These are phyloP conservation scores for Clostera curtula DNA, from an alignment of 2,888 invertebrate genomes.

Conservation along the genomic window DNA sequence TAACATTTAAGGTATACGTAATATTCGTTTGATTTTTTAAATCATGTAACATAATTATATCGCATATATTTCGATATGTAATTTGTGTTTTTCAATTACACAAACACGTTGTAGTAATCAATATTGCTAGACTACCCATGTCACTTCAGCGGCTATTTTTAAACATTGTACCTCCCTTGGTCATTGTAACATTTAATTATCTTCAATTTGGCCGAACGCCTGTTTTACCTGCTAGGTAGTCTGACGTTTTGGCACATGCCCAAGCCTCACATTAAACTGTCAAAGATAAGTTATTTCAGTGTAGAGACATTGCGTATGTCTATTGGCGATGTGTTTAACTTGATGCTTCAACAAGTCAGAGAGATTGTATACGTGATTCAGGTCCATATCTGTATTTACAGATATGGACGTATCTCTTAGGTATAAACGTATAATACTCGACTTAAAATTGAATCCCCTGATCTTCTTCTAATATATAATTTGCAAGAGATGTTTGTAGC, in stretches of 20 bases:
- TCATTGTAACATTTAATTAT: slow-evolving; percentile 70
- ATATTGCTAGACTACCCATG: slow-evolving; percentile 13
- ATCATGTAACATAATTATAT: too few species aligned
- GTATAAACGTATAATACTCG: too few species aligned
- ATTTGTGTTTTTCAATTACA: background rate
- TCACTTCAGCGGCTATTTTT: slow-evolving; percentile 34
- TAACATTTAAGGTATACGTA: too few species aligned
- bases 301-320: slow-evolving; percentile 53
- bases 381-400: slow-evolving; percentile 1
- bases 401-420: background rate
- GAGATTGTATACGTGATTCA: too few species aligned
- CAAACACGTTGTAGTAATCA: slow-evolving; percentile 9
- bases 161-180: slow-evolving; percentile 36
- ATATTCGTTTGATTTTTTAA: too few species aligned
- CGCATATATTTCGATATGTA: too few species aligned
- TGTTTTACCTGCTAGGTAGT: slow-evolving; percentile 67
- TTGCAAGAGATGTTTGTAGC: too few species aligned
- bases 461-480: too few species aligned
- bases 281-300: slow-evolving; percentile 74
- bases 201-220: slow-evolving; percentile 67
- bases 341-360: slow-evolving; percentile 12
- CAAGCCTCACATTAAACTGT: slow-evolving; percentile 69
- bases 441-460: too few species aligned
- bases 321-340: slow-evolving; percentile 18
- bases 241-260: slow-evolving; percentile 47